phyloP scores from a whole-genome alignment of 53 echinoderm and acorn worm species.

The Crossaster papposus region DNA sequence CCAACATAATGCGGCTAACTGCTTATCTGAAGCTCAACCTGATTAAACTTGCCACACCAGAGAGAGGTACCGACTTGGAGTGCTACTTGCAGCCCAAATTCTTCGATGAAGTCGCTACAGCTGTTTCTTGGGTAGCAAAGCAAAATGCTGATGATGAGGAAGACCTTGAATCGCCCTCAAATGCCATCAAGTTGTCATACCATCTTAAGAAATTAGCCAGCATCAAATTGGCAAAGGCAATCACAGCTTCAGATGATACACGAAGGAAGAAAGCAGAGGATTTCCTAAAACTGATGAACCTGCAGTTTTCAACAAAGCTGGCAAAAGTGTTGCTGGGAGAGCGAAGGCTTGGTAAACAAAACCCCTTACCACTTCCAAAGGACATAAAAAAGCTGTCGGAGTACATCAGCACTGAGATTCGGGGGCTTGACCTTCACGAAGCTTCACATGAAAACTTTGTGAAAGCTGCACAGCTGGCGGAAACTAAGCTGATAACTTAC shows the following conservation, averaged over 20 bases:
- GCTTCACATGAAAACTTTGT: constrained; percentile 50
- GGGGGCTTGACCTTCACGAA: constrained; percentile 21
- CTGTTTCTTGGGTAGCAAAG: too few species aligned
- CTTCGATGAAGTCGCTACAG: too few species aligned
- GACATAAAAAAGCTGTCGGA: constrained; percentile 45
- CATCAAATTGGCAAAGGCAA: constrained; percentile 59
- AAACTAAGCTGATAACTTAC: constrained; percentile 56
- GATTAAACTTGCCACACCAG: too few species aligned
- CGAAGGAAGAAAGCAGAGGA: constrained; percentile 33
- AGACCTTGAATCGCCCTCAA: constrained; percentile 40
- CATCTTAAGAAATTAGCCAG: constrained; percentile 62
- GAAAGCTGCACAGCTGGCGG: constrained; percentile 47
- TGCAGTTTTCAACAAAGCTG: constrained; percentile 72
- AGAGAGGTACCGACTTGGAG: too few species aligned
- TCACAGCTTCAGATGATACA: constrained; percentile 11
- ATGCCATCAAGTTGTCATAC: constrained; percentile 57
- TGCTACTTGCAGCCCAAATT: too few species aligned
- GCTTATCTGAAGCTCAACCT: too few species aligned
- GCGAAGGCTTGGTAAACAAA: constrained; percentile 27
- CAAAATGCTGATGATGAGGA: too few species aligned
- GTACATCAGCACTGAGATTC: constrained; percentile 50
- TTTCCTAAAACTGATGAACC: constrained; percentile 56
- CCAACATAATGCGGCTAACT: too few species aligned
- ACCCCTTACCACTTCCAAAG: constrained; percentile 59
- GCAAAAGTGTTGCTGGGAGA: constrained; percentile 54